These are phyloP conservation scores for Boleophthalmus pectinirostris DNA, from an alignment of 2,113 vertebrate genomes.

Conservation along the genomic window DNA sequence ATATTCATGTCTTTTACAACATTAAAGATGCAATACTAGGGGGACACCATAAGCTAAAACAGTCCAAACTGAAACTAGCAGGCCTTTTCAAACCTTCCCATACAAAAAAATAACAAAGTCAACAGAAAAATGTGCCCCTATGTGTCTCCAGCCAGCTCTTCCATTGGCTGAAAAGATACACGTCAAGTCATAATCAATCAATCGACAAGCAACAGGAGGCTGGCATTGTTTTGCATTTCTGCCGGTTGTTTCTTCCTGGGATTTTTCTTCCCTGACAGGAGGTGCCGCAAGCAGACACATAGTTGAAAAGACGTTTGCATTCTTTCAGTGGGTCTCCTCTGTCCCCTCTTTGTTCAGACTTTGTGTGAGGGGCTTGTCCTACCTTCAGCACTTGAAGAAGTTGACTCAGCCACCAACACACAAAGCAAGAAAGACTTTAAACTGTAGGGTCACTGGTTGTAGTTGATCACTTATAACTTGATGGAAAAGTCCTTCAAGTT, in stretches of 20 bases:
- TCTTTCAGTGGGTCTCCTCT: constrained; percentile 65
- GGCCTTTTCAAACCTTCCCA: background rate
- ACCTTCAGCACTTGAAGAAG: constrained; percentile 51
- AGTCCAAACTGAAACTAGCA: background rate
- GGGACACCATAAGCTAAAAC: background rate
- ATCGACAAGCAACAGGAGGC: constrained; percentile 62
- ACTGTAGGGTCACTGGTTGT: background rate
- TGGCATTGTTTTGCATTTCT: constrained; percentile 70
- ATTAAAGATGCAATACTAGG: background rate
- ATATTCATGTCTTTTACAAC: background rate
- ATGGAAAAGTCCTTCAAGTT: background rate
- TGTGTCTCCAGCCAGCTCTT: constrained; percentile 14
- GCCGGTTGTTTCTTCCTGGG: constrained; percentile 69
- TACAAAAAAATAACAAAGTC: background rate
- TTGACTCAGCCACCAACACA: constrained; percentile 33
- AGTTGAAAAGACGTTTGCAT: constrained; percentile 73
- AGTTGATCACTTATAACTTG: background rate
- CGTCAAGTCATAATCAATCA: constrained; percentile 65
- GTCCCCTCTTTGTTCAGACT: constrained; percentile 68
- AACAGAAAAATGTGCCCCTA: constrained; percentile 4
- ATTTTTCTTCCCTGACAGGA: constrained; percentile 71
- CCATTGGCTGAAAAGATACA: constrained; percentile 50
- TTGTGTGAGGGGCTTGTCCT: constrained; percentile 63
- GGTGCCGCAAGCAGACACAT: constrained; percentile 59
- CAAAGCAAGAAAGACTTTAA: background rate